Evolutionary conservation across 1,140 invertebrate species (phyloP), one percentile per base, ranked within the genome.

Genomic region (Dendrolimus kikuchii): DNA sequence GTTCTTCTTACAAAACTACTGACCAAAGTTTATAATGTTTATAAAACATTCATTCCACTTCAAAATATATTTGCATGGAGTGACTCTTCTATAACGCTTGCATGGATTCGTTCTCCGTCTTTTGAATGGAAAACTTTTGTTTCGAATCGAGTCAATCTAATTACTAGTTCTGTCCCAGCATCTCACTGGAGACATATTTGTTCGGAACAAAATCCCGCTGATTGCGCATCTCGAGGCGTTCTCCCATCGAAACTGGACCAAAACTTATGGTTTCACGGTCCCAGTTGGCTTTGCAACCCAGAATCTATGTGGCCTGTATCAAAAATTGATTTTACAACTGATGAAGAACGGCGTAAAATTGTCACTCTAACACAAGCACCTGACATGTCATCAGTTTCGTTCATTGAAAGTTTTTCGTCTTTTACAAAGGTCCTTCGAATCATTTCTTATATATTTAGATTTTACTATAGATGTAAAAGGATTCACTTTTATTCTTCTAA

Each of bases 41-140:
- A 44, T 56, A 59, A 38, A 60, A 7, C n/a, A n/a, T 38, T 44
- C 55, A 5, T 62, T 51, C 0, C 48, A 55, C 5, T 70, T 61
- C 40, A 41, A 58, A 4, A 43, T 4, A 36, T 50, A 5, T 51
- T 51, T 23, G 49, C 45, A 9, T 60, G 52, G 47, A 62, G 53
- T 4, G 83, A 87, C 58, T 77, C 78, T 0, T 68, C 55, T 9
- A 71, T 75, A 5, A 67, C 66, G 0, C 43, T 88, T 7, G 40
- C 48, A 5, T 86, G 84, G 82, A 70, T 88, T 5, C 36, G 55
- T 10, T 56, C 58, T 6, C 43, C 51, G 4, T 66, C 75, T 5
- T 48, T 42, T 8, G 42, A 10, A n/a, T 65, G 66, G 48, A 76
- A 85, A 58, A 74, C 71, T 0, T 89, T 81, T 57, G 79, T 88